Evolutionary conservation across 2,888 invertebrate species (phyloP).

Genomic region (Dynastes tityus): DNA sequence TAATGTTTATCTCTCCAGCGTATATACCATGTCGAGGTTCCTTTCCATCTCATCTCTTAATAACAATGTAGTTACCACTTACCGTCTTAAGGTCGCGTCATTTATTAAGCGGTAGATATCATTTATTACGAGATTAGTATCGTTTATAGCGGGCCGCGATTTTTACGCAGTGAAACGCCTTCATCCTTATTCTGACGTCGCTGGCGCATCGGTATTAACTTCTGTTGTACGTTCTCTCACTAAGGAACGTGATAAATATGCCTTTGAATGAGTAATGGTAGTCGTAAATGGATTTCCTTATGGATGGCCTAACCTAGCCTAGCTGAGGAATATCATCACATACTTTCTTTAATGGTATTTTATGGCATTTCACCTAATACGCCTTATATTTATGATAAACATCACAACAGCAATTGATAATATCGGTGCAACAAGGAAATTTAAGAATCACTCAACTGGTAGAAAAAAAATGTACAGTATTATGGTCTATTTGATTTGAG

Average conservation of each 20-base stretch:
- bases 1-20: too few relatives aligned
- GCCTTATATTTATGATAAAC: too few relatives aligned
- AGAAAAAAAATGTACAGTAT: too few relatives aligned
- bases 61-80: conserved; percentile 46
- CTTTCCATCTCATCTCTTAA: conserved; percentile 33
- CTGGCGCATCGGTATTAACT: conserved; percentile 46
- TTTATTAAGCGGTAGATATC: conserved; percentile 51
- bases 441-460: too few relatives aligned
- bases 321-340: not conserved
- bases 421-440: too few relatives aligned
- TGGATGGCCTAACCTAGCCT: conserved; percentile 17
- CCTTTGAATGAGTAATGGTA: conserved; percentile 53
- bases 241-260: conserved; percentile 52
- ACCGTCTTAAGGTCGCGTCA: conserved; percentile 40
- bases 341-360: not conserved
- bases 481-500: too few relatives aligned
- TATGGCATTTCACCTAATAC: not conserved
- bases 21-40: not conserved
- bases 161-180: conserved; percentile 24
- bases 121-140: conserved; percentile 55
- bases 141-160: conserved; percentile 51
- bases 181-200: conserved; percentile 4
- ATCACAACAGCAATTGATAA: too few relatives aligned
- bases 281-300: conserved; percentile 48
- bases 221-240: conserved; percentile 53